Evolutionary conservation across 2,797 vertebrate genomes (phyloP).

Genomic region (Miichthys miiuy): DNA sequence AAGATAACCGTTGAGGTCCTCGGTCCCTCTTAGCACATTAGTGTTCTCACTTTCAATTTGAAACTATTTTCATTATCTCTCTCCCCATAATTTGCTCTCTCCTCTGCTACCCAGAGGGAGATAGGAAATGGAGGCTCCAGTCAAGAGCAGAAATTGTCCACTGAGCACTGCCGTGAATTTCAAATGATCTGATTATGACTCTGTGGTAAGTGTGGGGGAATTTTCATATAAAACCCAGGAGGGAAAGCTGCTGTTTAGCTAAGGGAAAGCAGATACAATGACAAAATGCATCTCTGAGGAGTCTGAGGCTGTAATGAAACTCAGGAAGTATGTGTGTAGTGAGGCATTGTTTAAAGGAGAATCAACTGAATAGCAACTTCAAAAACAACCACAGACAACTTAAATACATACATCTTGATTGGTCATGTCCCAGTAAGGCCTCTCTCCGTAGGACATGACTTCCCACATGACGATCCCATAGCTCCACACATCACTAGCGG

Average conservation of each 20-base stretch:
- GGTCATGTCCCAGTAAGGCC: slow-evolving; percentile 90
- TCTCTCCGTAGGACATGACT: slow-evolving; percentile 89
- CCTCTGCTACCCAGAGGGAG: slow-evolving; percentile 82
- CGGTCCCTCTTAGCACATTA: slow-evolving; percentile 86
- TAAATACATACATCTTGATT: slow-evolving; percentile 86
- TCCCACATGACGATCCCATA: slow-evolving; percentile 90
- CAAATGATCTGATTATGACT: slow-evolving; percentile 82
- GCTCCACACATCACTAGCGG: slow-evolving; percentile 89
- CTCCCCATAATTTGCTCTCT: slow-evolving; percentile 83
- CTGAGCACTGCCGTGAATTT: slow-evolving; percentile 75
- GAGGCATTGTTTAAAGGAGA: slow-evolving; percentile 15
- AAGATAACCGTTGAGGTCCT: slow-evolving; percentile 86
- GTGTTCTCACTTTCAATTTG: slow-evolving; percentile 86
- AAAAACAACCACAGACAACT: not conserved
- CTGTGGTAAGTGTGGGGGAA: slow-evolving; percentile 65
- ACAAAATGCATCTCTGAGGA: slow-evolving; percentile 60
- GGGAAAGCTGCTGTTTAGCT: slow-evolving; percentile 71
- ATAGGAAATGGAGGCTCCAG: slow-evolving; percentile 80
- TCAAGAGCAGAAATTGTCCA: slow-evolving; percentile 83
- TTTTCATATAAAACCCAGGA: slow-evolving; percentile 72
- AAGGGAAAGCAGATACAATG: slow-evolving; percentile 65
- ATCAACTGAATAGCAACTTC: not conserved
- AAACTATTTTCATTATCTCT: slow-evolving; percentile 88
- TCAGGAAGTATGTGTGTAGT: slow-evolving; percentile 30
- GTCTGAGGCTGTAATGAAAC: slow-evolving; percentile 61